A percentile compares a stretch with the other conserved stretches of the same genome.
These are phyloP conservation scores for Tigriopus japonicus DNA, from an alignment of 1,140 invertebrate species.

Conservation along the genomic window DNA sequence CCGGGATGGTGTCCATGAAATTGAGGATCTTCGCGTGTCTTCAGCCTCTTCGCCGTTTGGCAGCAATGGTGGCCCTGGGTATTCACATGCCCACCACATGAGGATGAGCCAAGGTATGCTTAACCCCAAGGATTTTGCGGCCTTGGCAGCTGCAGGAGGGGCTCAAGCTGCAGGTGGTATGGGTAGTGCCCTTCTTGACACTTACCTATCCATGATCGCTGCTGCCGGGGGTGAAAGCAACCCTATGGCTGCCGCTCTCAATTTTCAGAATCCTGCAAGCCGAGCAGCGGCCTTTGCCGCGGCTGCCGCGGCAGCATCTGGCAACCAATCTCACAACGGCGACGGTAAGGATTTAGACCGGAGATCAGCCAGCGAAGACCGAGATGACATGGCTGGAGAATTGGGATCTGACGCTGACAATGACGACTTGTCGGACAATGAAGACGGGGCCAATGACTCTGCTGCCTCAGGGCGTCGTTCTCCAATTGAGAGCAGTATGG, in stretches of 20 bases:
- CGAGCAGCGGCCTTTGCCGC: conserved; percentile 4
- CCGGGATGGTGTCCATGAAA: not conserved
- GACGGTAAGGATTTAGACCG: not conserved
- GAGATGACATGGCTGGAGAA: conserved; percentile 6
- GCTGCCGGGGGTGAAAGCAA: conserved; percentile 18
- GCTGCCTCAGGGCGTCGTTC: no score
- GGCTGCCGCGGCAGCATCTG: not conserved
- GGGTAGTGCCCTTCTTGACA: conserved; percentile 18
- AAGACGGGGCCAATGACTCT: not conserved
- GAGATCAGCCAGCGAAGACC: not conserved
- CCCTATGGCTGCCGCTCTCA: conserved; percentile 7
- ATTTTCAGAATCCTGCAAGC: conserved; percentile 8
- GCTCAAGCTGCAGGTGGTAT: not conserved
- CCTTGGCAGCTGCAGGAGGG: not conserved
- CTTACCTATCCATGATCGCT: conserved; percentile 20
- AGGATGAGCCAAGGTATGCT: not conserved
- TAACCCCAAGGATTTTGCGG: not conserved
- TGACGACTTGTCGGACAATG: conserved; percentile 8
- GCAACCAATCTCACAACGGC: not conserved
- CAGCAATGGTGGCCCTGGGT: not conserved
- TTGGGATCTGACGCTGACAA: conserved; percentile 12
- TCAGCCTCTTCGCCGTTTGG: not conserved
- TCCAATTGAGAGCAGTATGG: no score
- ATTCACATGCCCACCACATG: not conserved
- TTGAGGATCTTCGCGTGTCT: conserved; percentile 9